Conservation (phyloP, 2,113 vertebrate species). For the Tapirus terrestris region DNA sequence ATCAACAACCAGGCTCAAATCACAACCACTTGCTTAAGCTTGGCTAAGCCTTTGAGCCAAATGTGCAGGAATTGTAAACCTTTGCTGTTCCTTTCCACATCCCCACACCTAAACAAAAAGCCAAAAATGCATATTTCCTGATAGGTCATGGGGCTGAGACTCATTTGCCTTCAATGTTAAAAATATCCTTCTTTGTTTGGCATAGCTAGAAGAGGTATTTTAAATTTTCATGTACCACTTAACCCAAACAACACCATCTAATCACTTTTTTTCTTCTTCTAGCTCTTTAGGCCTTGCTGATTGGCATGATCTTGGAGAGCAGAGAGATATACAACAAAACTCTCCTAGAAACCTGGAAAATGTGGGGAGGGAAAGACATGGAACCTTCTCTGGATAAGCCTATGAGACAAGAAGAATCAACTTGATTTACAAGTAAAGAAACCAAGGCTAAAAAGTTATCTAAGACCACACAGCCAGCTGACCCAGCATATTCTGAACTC, state of each 20-base stretch:
- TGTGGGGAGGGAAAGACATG: neutral
- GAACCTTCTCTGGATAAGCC: neutral
- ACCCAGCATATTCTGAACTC: neutral
- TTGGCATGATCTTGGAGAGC: constrained; percentile 2
- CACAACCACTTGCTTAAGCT: neutral
- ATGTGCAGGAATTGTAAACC: neutral
- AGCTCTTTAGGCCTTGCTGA: neutral
- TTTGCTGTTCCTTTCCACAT: neutral
- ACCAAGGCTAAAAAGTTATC: neutral
- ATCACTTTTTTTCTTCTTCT: neutral
- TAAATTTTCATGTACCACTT: neutral
- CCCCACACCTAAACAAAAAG: neutral
- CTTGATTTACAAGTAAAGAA: constrained; percentile 33
- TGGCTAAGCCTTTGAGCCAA: neutral
- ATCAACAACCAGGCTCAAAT: constrained; percentile 6
- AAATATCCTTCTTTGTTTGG: neutral
- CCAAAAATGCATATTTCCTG: neutral
- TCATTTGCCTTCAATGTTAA: neutral
- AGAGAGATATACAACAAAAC: constrained; percentile 1
- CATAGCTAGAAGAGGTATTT: neutral
- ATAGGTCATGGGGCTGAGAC: neutral
- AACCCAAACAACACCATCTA: neutral
- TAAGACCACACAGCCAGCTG: constrained; percentile 24
- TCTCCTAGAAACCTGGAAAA: constrained; percentile 13
- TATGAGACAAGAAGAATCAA: neutral